Evolutionary conservation across 2,797 vertebrate species (phyloP).

Genomic region (Dicrostonyx torquatus): DNA sequence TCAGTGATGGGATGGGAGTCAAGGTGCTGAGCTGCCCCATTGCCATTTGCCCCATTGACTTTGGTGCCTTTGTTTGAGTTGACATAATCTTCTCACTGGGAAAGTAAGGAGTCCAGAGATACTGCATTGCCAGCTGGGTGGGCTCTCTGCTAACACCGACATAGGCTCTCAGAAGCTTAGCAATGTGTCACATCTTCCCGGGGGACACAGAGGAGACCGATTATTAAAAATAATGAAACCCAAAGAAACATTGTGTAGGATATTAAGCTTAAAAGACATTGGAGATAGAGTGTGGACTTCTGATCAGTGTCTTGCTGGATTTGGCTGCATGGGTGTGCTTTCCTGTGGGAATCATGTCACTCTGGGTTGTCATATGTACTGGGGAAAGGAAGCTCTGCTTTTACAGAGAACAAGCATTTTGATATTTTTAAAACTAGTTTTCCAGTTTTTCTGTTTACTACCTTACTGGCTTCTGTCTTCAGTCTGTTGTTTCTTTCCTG

Average conservation of each 20-base stretch:
- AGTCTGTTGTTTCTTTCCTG: neutral
- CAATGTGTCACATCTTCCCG: neutral
- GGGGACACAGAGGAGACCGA: neutral
- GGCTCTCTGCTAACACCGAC: neutral
- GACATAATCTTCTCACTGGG: neutral
- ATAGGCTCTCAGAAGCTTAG: neutral
- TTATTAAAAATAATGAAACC: conserved; percentile 3
- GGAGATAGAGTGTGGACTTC: neutral
- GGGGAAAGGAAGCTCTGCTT: neutral
- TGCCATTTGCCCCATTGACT: neutral
- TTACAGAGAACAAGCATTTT: neutral
- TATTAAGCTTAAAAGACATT: neutral
- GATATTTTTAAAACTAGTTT: neutral
- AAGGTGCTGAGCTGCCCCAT: neutral
- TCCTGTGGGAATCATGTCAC: neutral
- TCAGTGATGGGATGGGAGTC: too few species aligned
- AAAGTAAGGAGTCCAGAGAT: neutral
- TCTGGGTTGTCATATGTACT: neutral
- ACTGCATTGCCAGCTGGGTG: neutral
- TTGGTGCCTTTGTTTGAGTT: neutral
- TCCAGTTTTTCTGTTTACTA: neutral
- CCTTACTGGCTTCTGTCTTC: neutral
- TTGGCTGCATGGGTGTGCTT: neutral
- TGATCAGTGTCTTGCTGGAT: neutral
- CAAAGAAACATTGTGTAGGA: neutral